phyloP scores from a whole-genome alignment of 2,113 vertebrate species.

The Zosterops japonicus region DNA sequence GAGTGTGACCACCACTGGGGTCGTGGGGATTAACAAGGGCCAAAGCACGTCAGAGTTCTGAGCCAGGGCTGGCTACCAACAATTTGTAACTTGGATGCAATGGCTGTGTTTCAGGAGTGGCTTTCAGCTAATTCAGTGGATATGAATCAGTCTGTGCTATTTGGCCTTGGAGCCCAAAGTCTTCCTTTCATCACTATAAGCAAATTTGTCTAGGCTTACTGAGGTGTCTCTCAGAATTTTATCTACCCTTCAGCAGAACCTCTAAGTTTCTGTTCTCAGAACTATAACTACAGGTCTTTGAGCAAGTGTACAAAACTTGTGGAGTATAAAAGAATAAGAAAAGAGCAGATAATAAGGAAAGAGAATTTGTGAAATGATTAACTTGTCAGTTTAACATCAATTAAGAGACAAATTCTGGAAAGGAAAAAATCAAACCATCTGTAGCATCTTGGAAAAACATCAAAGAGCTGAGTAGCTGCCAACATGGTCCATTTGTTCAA shows the following conservation, averaged over 20 bases:
- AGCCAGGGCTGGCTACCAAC: neutral
- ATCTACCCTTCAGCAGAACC: neutral
- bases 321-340: neutral
- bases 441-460: constrained; percentile 45
- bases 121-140: neutral
- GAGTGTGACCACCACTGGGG: neutral
- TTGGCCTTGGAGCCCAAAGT: neutral
- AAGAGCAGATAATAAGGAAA: neutral
- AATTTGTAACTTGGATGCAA: neutral
- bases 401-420: constrained; percentile 18
- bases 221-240: neutral
- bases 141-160: neutral
- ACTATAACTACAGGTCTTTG: neutral
- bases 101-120: neutral
- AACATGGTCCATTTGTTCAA: constrained; percentile 20
- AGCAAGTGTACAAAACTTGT: neutral
- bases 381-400: neutral
- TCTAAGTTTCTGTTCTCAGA: neutral
- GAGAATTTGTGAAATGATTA: neutral
- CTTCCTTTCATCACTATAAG: neutral
- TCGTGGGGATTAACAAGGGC: neutral
- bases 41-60: neutral
- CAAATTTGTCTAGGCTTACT: neutral
- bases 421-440: constrained; percentile 27
- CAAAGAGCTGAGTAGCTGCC: constrained; percentile 19